A percentile compares a stretch with the other conserved stretches of the same genome.
These are phyloP conservation scores for Limanda limanda DNA, from an alignment of 2,113 vertebrate species.

Conservation along the genomic window DNA sequence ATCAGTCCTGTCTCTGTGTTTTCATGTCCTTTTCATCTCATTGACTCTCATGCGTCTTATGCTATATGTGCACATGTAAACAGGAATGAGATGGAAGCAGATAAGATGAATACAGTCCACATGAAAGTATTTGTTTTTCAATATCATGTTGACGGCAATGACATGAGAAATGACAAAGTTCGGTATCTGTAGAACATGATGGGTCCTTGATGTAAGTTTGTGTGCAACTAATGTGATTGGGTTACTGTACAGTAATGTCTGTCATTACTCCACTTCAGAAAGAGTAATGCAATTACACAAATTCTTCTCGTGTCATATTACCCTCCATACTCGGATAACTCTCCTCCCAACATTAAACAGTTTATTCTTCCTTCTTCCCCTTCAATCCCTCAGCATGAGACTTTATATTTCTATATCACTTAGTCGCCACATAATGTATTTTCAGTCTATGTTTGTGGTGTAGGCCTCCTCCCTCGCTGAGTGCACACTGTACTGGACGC, in stretches of 20 bases:
- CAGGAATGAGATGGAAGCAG: slow-evolving; percentile 20
- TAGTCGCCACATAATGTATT: slow-evolving; percentile 10
- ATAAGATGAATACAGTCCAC: background rate
- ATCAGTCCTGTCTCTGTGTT: background rate
- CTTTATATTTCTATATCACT: slow-evolving; percentile 37
- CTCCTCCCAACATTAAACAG: slow-evolving; percentile 12
- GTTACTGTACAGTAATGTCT: slow-evolving; percentile 5
- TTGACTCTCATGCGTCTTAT: slow-evolving; percentile 25
- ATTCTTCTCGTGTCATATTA: slow-evolving; percentile 39
- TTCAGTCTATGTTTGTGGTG: slow-evolving; percentile 19
- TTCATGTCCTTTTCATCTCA: slow-evolving; percentile 39
- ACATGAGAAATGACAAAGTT: background rate
- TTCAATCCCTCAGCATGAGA: background rate
- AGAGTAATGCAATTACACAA: slow-evolving; percentile 19
- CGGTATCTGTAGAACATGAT: background rate
- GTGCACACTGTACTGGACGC: background rate
- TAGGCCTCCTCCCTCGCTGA: slow-evolving; percentile 10
- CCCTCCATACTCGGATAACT: background rate
- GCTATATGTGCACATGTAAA: slow-evolving; percentile 11
- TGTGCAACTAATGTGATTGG: slow-evolving; percentile 15
- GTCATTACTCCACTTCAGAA: slow-evolving; percentile 16
- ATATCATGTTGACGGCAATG: background rate
- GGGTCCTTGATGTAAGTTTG: slow-evolving; percentile 12
- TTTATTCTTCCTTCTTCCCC: background rate
- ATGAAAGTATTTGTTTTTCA: background rate